Conservation (phyloP, 2,888 invertebrate genomes). For the Oasisia sp. region DNA sequence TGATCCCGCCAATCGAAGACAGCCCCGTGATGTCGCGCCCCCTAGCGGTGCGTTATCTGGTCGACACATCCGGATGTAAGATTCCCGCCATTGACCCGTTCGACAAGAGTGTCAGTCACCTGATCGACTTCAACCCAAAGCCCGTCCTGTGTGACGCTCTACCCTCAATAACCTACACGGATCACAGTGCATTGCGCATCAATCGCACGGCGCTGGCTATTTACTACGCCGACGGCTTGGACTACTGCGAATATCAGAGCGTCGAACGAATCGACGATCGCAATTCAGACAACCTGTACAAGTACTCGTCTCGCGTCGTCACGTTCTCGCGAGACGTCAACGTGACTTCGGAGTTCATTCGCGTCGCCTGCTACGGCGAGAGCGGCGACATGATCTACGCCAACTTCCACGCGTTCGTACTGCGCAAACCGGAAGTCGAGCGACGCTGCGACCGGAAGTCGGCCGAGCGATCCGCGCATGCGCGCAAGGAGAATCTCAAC, state of each 20-base stretch:
- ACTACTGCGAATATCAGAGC: conserved; percentile 53
- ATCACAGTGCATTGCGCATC: conserved; percentile 43
- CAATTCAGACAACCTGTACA: conserved; percentile 39
- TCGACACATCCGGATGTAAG: conserved; percentile 56
- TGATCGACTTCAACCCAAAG: conserved; percentile 41
- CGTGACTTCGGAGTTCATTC: conserved; percentile 52
- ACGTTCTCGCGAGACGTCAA: conserved; percentile 42
- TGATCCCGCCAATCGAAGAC: background rate
- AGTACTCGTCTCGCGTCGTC: conserved; percentile 39
- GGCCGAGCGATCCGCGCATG: conserved; percentile 36
- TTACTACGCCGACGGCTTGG: conserved; percentile 45
- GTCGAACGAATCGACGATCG: conserved; percentile 45
- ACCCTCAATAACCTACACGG: conserved; percentile 51
- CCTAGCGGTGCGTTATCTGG: conserved; percentile 36
- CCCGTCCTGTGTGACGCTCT: conserved; percentile 45
- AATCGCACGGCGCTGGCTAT: conserved; percentile 46
- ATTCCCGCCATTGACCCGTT: conserved; percentile 59
- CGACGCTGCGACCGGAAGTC: conserved; percentile 27
- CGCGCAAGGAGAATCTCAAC: conserved; percentile 68
- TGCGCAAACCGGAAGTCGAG: conserved; percentile 43
- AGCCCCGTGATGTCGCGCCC: background rate
- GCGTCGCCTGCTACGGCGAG: conserved; percentile 50
- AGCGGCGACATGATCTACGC: conserved; percentile 48
- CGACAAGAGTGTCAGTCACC: conserved; percentile 46
- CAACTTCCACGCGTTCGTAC: conserved; percentile 57